Conservation (phyloP, 2,113 vertebrate genomes). For the Phrynosoma platyrhinos region DNA sequence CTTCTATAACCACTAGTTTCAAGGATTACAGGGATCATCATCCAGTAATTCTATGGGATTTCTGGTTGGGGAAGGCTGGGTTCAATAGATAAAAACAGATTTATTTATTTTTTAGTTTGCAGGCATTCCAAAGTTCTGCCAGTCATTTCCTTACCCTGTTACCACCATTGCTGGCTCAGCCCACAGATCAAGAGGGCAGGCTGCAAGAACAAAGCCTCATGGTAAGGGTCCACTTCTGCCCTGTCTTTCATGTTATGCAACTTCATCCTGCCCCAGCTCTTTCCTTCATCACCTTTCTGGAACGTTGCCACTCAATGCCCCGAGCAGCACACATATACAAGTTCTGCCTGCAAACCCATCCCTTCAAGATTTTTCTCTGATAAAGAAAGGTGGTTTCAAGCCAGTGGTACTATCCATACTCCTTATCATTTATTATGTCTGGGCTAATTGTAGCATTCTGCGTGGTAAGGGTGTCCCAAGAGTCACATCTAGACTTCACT, state of each 20-base stretch:
- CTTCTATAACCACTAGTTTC: too few species aligned
- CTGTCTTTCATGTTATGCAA: background rate
- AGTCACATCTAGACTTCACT: too few species aligned
- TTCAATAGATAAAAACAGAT: background rate
- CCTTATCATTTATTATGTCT: background rate
- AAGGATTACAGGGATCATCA: too few species aligned
- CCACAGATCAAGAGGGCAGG: constrained; percentile 56
- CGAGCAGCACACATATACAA: background rate
- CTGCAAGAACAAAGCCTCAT: constrained; percentile 73
- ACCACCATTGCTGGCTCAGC: constrained; percentile 61
- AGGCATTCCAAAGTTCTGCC: constrained; percentile 62
- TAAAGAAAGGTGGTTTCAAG: background rate
- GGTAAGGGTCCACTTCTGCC: constrained; percentile 62
- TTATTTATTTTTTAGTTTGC: constrained; percentile 61
- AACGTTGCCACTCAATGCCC: background rate
- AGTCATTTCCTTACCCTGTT: constrained; percentile 70
- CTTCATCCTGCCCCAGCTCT: background rate
- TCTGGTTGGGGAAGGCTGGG: too few species aligned
- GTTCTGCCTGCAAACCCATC: background rate
- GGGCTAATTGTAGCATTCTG: background rate
- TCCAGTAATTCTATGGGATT: too few species aligned
- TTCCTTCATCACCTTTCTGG: background rate
- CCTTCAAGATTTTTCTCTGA: background rate
- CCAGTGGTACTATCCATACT: background rate
- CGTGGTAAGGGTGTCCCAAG: too few species aligned